Evolutionary conservation across 2,113 vertebrate genomes (phyloP).

Genomic region (Naja naja): DNA sequence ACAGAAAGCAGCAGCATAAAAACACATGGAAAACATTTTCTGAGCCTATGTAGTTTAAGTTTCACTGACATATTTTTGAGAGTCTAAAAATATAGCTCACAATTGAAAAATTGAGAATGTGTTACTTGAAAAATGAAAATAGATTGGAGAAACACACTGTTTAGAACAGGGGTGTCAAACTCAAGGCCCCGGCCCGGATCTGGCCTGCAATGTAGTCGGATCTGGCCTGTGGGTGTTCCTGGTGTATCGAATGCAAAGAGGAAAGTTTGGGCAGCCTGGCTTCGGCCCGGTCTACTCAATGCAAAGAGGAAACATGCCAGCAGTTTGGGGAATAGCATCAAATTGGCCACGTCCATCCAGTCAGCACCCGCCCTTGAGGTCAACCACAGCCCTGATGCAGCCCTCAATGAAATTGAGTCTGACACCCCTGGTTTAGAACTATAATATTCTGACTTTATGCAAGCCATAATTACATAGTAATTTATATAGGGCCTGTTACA

Average conservation of each 20-base stretch:
- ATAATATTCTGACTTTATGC: not conserved
- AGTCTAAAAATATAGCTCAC: not conserved
- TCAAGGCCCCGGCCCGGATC: too few species aligned
- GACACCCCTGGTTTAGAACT: not conserved
- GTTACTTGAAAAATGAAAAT: not conserved
- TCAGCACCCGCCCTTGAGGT: too few species aligned
- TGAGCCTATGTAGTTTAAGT: not conserved
- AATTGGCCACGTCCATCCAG: too few species aligned
- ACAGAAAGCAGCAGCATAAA: conserved; percentile 24
- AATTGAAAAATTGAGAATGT: not conserved
- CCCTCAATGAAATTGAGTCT: too few species aligned
- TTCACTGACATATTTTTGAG: not conserved
- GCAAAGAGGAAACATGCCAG: too few species aligned
- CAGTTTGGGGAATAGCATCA: too few species aligned
- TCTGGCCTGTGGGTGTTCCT: too few species aligned
- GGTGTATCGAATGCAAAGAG: too few species aligned
- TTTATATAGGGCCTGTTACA: not conserved
- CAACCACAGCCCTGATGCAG: too few species aligned
- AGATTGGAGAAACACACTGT: not conserved
- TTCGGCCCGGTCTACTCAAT: too few species aligned
- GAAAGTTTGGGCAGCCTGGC: too few species aligned
- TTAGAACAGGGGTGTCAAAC: not conserved
- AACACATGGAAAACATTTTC: not conserved
- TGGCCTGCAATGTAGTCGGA: too few species aligned
- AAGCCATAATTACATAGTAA: not conserved